Percentiles rank a stretch among this genome's conserved stretches.
Evolutionary conservation across 2,797 vertebrate genomes (phyloP).

Genomic region (Sebastes umbrosus): DNA sequence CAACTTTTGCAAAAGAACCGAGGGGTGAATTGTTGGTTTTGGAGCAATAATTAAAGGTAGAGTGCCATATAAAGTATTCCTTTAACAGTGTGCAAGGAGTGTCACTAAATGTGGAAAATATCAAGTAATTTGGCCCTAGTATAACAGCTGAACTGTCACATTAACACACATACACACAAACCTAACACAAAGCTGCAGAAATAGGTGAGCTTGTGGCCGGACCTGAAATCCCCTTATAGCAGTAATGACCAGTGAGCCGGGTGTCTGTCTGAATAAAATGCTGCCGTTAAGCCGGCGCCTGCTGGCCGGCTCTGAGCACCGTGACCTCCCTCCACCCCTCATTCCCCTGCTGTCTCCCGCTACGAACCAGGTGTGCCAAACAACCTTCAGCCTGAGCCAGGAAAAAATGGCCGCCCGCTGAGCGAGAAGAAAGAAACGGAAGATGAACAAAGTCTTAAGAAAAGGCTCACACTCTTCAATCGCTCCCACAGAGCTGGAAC

Average conservation of each 20-base stretch:
- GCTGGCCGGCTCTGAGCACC: slow-evolving; percentile 32
- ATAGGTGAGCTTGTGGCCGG: slow-evolving; percentile 40
- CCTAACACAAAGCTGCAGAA: slow-evolving; percentile 24
- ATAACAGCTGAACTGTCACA: not conserved
- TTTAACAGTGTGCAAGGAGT: not conserved
- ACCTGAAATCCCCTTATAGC: slow-evolving; percentile 56
- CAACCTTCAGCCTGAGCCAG: slow-evolving; percentile 53
- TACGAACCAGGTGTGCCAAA: slow-evolving; percentile 64
- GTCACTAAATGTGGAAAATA: not conserved
- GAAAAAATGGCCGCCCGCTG: slow-evolving; percentile 59
- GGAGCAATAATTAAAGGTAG: not conserved
- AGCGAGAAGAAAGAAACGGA: slow-evolving; percentile 45
- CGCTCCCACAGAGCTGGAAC: slow-evolving; percentile 48
- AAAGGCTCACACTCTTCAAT: slow-evolving; percentile 42
- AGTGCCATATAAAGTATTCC: not conserved
- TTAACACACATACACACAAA: slow-evolving; percentile 11
- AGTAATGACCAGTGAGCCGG: slow-evolving; percentile 49
- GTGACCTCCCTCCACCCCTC: slow-evolving; percentile 57
- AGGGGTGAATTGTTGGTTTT: not conserved
- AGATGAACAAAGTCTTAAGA: slow-evolving; percentile 58
- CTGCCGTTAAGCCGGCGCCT: slow-evolving; percentile 53
- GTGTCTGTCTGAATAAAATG: slow-evolving; percentile 65
- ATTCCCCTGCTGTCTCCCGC: slow-evolving; percentile 46
- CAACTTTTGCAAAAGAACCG: not conserved
- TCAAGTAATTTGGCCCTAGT: not conserved